Percentiles rank a stretch among this genome's conserved stretches.
phyloP scores from a whole-genome alignment of 2,113 vertebrate species.

The Albula goreensis region DNA sequence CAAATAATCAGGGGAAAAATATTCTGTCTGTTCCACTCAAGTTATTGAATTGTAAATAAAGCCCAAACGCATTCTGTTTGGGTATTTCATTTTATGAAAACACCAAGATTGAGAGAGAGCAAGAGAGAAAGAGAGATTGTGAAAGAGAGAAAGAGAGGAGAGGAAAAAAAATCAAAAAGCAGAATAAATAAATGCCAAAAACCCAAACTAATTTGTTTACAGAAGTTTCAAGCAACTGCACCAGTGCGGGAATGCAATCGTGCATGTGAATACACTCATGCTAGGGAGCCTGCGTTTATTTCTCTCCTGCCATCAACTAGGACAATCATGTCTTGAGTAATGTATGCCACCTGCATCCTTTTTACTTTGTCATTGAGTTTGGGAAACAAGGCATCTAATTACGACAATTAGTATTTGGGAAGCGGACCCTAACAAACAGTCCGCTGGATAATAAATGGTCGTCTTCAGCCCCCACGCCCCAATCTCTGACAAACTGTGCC shows the following conservation, averaged over 20 bases:
- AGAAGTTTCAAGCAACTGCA: not conserved
- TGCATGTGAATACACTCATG: not conserved
- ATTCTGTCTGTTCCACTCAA: slow-evolving; percentile 22
- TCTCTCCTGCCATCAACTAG: slow-evolving; percentile 66
- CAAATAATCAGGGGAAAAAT: slow-evolving; percentile 37
- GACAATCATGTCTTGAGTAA: slow-evolving; percentile 65
- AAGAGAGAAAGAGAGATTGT: not conserved
- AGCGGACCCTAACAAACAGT: slow-evolving; percentile 62
- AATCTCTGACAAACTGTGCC: slow-evolving; percentile 58
- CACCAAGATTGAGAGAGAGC: not conserved
- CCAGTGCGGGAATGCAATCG: not conserved
- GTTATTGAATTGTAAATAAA: slow-evolving; percentile 51
- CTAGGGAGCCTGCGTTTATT: slow-evolving; percentile 56
- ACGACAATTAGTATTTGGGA: slow-evolving; percentile 76
- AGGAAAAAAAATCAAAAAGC: not conserved
- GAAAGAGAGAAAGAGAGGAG: not conserved
- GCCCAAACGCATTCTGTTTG: slow-evolving; percentile 31
- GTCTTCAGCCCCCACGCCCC: slow-evolving; percentile 30
- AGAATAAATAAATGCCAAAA: not conserved
- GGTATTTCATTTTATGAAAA: slow-evolving; percentile 12
- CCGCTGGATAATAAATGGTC: slow-evolving; percentile 39
- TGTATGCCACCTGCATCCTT: slow-evolving; percentile 70
- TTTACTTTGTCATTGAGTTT: slow-evolving; percentile 55
- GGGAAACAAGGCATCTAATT: slow-evolving; percentile 72
- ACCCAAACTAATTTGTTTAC: not conserved